Conservation (phyloP, 2,888 invertebrate genomes). For the Dryobotodes eremita region DNA sequence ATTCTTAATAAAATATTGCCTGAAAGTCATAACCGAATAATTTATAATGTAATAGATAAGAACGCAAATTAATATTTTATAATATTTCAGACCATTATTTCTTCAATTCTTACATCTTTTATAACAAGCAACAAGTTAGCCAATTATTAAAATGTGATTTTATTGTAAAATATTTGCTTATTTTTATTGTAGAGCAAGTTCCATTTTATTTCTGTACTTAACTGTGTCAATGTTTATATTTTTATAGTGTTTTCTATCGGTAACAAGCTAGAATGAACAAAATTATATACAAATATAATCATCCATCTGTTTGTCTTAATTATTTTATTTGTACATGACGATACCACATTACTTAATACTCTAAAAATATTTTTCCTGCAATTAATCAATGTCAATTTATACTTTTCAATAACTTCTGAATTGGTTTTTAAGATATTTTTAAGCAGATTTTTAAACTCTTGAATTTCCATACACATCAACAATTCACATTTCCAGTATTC, state of each 20-base stretch:
- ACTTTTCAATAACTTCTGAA: not conserved
- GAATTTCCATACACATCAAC: not conserved
- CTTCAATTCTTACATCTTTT: not conserved
- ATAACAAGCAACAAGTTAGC: conserved; percentile 30
- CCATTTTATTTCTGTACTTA: conserved; percentile 32
- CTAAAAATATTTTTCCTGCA: not conserved
- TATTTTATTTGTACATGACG: not conserved
- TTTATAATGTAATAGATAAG: not conserved
- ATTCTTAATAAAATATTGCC: not conserved
- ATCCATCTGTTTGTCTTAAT: not conserved
- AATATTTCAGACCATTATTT: conserved; percentile 25
- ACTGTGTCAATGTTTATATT: conserved; percentile 31
- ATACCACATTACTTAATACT: not conserved
- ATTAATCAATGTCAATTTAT: not conserved
- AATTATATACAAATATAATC: not conserved
- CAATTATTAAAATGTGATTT: conserved; percentile 43
- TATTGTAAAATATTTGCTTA: conserved; percentile 13
- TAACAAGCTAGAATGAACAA: conserved; percentile 9
- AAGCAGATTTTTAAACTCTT: not conserved
- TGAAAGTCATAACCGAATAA: not conserved
- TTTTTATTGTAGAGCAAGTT: conserved; percentile 17
- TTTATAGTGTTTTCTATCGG: conserved; percentile 19
- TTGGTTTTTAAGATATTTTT: not conserved
- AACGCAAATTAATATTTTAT: conserved; percentile 3
- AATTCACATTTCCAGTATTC: not conserved